Percentiles rank a stretch among this genome's conserved stretches.
Evolutionary conservation across 2,888 invertebrate species (phyloP).

Genomic region (Ornithoptera priamus): DNA sequence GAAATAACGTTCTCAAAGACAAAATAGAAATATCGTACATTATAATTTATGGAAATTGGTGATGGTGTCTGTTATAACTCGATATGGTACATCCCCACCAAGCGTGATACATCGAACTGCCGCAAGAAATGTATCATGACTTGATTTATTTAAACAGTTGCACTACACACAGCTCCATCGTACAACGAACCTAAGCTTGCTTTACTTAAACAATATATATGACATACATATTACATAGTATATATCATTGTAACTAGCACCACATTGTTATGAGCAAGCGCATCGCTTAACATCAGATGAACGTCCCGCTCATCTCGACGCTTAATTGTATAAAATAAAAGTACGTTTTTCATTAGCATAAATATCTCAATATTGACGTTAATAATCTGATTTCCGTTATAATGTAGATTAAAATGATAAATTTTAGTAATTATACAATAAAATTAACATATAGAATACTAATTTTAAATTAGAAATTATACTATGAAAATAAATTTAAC

Average conservation of each 20-base stretch:
- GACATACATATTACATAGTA: not conserved
- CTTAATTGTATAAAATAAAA: no score
- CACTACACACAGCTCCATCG: slow-evolving; percentile 3
- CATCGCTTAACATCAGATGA: no score
- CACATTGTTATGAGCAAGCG: not conserved
- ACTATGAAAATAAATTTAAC: no score
- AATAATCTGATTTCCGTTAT: no score
- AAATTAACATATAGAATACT: no score
- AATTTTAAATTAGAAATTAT: no score
- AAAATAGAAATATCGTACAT: not conserved
- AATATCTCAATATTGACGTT: no score
- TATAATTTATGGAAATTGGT: slow-evolving; percentile 12
- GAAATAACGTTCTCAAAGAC: not conserved
- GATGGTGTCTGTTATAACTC: slow-evolving; percentile 38
- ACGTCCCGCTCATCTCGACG: no score
- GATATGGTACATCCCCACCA: slow-evolving; percentile 36
- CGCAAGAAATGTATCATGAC: slow-evolving; percentile 30
- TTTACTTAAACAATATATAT: not conserved
- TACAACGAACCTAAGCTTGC: slow-evolving; percentile 22
- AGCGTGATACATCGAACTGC: slow-evolving; percentile 1
- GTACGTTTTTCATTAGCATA: no score
- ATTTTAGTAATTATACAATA: no score
- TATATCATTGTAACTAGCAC: not conserved
- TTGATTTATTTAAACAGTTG: slow-evolving; percentile 30
- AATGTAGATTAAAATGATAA: no score